Base-by-base conservation (phyloP, 1,140 invertebrate species). In the Agraylea sexmaculata region DNA sequence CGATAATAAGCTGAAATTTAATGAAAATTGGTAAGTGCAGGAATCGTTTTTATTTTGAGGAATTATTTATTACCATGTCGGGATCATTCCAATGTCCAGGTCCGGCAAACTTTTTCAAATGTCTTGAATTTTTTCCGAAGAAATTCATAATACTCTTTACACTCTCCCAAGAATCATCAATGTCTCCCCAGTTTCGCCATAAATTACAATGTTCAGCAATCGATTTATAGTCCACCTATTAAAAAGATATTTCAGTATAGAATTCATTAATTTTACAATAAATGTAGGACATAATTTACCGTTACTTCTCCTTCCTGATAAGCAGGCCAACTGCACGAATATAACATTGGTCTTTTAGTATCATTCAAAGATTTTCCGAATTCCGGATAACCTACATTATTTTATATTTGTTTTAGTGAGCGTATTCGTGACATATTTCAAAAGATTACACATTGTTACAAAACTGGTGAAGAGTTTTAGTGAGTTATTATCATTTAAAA, bases 251-350 rank as follows among this genome's bases (percentile, higher is more conserved):
- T 10, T 31, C 8, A 31, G 8, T 31, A 31, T 11, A 11, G 5
- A 5, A 31, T 13, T 11, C 29, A 8, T 31, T 31, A 11, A 5
- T 31, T 31, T 11, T 31, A 6, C 5, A 31, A 8, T 6, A 8
- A 31, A 31, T 13, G 13, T 10, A 31, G 15, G 13, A 10, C 16
- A 7, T 31, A 6, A 31, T 50, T 44, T 28, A 33, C 19, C 12
- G 36, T 42, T 18, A 23, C 38, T 19, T 6, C 7, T 4, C 21
- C 20, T 39, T 75, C 67, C 54, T 77, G 69, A 64, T 87, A 87
- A n/a, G 74, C 80, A 1, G 88, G 88, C 83, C 86, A 91, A 53
- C 82, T 85, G 62, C 88, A 93, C 1, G 86, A 87, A 55, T 86
- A 93, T 0, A 89, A 69, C 54, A 92, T 91, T 0, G 79, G 78